phyloP scores from a whole-genome alignment of 2,113 vertebrate genomes.

The Alligator mississippiensis region DNA sequence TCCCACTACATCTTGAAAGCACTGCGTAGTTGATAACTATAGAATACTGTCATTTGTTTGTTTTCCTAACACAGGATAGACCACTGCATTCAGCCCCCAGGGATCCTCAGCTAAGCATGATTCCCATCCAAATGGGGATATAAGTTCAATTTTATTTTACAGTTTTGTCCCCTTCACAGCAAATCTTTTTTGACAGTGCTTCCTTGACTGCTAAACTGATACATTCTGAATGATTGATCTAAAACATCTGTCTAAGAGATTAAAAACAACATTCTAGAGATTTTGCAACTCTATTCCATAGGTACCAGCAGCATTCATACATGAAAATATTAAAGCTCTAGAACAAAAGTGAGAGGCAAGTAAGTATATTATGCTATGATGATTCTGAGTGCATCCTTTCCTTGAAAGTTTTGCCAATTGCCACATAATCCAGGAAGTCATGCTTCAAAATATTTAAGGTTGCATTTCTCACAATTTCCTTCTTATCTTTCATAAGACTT shows the following conservation, averaged over 20 bases:
- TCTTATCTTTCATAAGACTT: slow-evolving; percentile 78
- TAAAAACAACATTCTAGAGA: slow-evolving; percentile 44
- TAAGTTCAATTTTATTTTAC: slow-evolving; percentile 74
- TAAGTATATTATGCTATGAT: neutral
- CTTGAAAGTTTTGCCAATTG: slow-evolving; percentile 69
- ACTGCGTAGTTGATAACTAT: slow-evolving; percentile 22
- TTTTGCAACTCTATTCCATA: neutral
- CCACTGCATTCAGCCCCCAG: slow-evolving; percentile 38
- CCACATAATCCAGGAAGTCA: slow-evolving; percentile 73
- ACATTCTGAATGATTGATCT: slow-evolving; percentile 71
- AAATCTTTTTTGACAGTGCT: slow-evolving; percentile 75
- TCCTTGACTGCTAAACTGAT: slow-evolving; percentile 70
- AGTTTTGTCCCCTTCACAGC: slow-evolving; percentile 58
- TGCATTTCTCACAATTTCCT: slow-evolving; percentile 80
- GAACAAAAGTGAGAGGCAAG: slow-evolving; percentile 50
- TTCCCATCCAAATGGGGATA: slow-evolving; percentile 68
- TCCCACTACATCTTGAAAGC: slow-evolving; percentile 56
- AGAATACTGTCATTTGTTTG: slow-evolving; percentile 58
- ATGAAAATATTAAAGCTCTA: neutral
- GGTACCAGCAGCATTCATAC: slow-evolving; percentile 44
- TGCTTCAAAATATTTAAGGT: slow-evolving; percentile 83
- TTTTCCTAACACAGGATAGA: slow-evolving; percentile 54
- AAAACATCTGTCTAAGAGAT: slow-evolving; percentile 71
- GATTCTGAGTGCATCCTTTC: slow-evolving; percentile 52
- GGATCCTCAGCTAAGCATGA: slow-evolving; percentile 34